Evolutionary conservation across 2,888 invertebrate species (phyloP), one percentile per base, ranked within the genome.

Genomic region (Dinocampus coccinellae): DNA sequence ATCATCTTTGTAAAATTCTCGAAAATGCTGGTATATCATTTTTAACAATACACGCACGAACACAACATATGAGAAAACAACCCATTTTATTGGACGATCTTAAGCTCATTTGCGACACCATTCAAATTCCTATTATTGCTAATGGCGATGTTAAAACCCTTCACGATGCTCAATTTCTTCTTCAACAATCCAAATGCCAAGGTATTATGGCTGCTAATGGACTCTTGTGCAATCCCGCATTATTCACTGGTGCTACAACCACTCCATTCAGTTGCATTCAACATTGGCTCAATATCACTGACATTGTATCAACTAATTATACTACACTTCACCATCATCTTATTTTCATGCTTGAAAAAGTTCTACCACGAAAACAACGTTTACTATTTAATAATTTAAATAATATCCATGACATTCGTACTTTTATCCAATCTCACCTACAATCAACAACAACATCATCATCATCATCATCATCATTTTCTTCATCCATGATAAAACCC

Each of bases 121-220:
- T 97, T n/a, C 85, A 87, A 47, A 89, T 98, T 77, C 98, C 99
- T 0, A 89, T 99, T 0, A 91, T 98, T 77, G 97, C 95, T 0
- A 99, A 99, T 89, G 99, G 99, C 42, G 97, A 97, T 80, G 90
- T 97, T 0, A 94, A 92, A 80, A 91, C 90, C 60, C 88, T 95
- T 72, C 85, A 90, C n/a, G 94, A 95, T 85, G 96, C 95, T 33
- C 85, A 92, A 71, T 82, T 88, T 13, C 89, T 98, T 47, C 90
- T 92, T 77, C 87, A 91, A 47, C 81, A 86, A 70, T 94, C 96
- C 0, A 91, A 92, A 10, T 94, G 94, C 79, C 89, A 91, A 83
- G 98, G 93, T 67, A 91, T 98, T 0, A 99, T 99, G 99, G 92
- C 93, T 71, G 99, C 99, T 0, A 92, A 96, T 84, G 97, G 95